Base-by-base conservation (phyloP, 2,113 vertebrate species). In the Albula glossodonta region DNA sequence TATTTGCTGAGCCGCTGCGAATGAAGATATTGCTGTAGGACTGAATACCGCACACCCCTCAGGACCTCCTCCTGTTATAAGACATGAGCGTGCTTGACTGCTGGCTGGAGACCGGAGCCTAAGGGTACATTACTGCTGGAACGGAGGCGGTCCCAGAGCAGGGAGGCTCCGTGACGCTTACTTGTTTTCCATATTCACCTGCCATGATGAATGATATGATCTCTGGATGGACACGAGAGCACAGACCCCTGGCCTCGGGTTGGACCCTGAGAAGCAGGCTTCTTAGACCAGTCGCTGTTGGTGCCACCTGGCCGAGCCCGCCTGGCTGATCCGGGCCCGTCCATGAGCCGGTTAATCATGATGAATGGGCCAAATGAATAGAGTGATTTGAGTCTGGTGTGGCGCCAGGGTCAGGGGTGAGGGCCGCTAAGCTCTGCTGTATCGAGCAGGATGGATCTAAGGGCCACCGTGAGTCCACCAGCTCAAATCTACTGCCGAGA, bases 281-380 rank as follows among this genome's bases (percentile, higher is more conserved):
- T n/a, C 22, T 74, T 22, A 74, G 70, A 74, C 70, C n/a, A 10
- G 70, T 0, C 53, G 5, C 10, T 31, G 22, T 31, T n/a, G 31
- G 48, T 84, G 41, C 83, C 83, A 51, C 22, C 63, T 49, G n/a
- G 5, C 83, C 63, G 0, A 70, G 83, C 19, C 22, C 51, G 49
- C 51, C 17, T n/a, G 22, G 51, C 63, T 74, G 8, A 77, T 77
- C 51, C 51, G 17, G 49, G 60, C 22, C 66, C 52, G 52, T 77
- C 77, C 49, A 51, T 74, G 66, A 84, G 63, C 63, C n/a, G 50
- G 3, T 60, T 70, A 77, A 70, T 84, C 60, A 77, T 84, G 83
- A 84, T 84, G 63, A 84, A 84, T 84, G 50, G 19, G 41, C 83
- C 50, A n/a, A 11, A 22, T 77, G 52, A 74, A 51, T 9, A 84